Evolutionary conservation across 2,888 invertebrate species (phyloP).

Genomic region (Boloria euphrosyne): DNA sequence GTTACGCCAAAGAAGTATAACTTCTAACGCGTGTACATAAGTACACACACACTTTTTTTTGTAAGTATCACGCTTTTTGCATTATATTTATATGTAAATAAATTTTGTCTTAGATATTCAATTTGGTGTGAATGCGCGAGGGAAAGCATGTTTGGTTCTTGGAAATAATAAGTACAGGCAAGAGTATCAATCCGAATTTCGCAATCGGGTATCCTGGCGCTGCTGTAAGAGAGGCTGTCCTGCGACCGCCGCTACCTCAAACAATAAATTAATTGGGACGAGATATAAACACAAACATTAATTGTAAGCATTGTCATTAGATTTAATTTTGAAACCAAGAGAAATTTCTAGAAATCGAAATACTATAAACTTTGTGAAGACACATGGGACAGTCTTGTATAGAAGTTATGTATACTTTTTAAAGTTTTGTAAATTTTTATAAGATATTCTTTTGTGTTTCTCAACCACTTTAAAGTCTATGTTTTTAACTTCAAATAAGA

Average conservation of each 20-base stretch:
- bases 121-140: slow-evolving; percentile 40
- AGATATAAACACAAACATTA: slow-evolving; percentile 28
- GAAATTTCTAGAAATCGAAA: too few species aligned
- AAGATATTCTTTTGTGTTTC: too few species aligned
- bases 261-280: slow-evolving; percentile 13
- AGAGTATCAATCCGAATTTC: slow-evolving; percentile 42
- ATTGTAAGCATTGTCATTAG: not conserved
- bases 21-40: too few species aligned
- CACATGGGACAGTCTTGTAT: too few species aligned
- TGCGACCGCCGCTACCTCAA: slow-evolving; percentile 37
- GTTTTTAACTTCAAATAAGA: too few species aligned
- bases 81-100: not conserved
- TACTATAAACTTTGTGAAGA: too few species aligned
- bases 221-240: slow-evolving; percentile 39
- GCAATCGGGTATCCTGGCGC: slow-evolving; percentile 46
- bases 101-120: slow-evolving; percentile 36
- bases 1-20: too few species aligned
- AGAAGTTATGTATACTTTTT: too few species aligned
- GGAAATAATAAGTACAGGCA: slow-evolving; percentile 36
- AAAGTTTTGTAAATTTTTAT: too few species aligned
- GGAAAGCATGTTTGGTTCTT: slow-evolving; percentile 34
- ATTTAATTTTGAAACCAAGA: not conserved
- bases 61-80: not conserved
- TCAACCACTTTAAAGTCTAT: too few species aligned
- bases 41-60: too few species aligned